Evolutionary conservation across 2,888 invertebrate genomes (phyloP), one percentile per base, ranked within the genome.

Genomic region (Phania funesta): DNA sequence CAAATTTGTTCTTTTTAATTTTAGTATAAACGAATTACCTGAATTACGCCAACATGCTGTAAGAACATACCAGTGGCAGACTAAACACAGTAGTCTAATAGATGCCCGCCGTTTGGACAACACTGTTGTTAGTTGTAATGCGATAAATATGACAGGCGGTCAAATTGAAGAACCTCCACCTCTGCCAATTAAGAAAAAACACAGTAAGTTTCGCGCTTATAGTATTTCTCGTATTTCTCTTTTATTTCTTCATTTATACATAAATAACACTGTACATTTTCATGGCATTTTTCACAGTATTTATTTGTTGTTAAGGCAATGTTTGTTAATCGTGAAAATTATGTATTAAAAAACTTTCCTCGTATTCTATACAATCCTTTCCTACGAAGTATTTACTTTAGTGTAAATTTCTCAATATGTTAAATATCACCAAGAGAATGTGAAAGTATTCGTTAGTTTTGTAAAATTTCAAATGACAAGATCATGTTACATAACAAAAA

Each of bases 141-240:
- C 82, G 20, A 83, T 85, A 24, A 85, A 83, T 20, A 84, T 86
- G 18, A 89, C 88, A 50, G 24, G 68, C 41, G 86, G 88, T 0
- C 92, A 90, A 83, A 93, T 94, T 86, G 94, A 94, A 86, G 92
- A 94, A 88, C 96, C 97, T 83, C 98, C 98, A 83, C 98, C 98
- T 62, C 92, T 98, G 84, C 98, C 98, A 48, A 94, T 96, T 54
- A 98, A 98, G 92, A 97, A 97, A 92, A 95, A 96, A 91, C 96
- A 98, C 93, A 98, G 98, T 97, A 94, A 96, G 97, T 96, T 71
- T 52, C 18, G 5, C 22, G 18, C 16, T 16, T 38, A 41, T 22
- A 60, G 18, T 0, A 16, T n/a, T 54, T 11, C 8, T 32, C 9
- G n/a, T 5, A 3, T 1, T 56, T 18, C 6, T 2, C 18, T 20